Conservation (phyloP, 2,888 invertebrate species). For the Tuberolachnus salignus region DNA sequence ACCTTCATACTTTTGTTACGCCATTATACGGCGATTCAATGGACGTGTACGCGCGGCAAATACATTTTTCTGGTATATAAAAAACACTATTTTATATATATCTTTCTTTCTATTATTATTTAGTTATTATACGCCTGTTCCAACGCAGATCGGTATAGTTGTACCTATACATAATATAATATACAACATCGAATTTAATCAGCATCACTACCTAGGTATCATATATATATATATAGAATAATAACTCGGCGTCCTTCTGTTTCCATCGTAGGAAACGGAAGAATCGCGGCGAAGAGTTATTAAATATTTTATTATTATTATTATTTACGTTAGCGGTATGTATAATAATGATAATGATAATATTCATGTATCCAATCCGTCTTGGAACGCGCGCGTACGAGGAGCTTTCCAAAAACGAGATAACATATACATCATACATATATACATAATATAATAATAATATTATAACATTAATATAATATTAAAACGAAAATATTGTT, state of each 20-base stretch:
- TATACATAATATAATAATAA: no score
- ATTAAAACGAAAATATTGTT: no score
- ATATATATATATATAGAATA: no score
- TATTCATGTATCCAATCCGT: constrained; percentile 13
- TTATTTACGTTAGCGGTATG: background rate
- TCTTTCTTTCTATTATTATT: constrained; percentile 24
- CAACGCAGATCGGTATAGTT: constrained; percentile 42
- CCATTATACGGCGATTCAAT: background rate
- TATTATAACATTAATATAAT: no score
- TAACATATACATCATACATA: no score
- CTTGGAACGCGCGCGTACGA: background rate
- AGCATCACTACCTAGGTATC: no score
- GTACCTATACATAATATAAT: background rate
- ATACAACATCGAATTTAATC: constrained; percentile 32
- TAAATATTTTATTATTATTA: no score
- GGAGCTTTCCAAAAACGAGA: constrained; percentile 11
- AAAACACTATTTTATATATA: background rate
- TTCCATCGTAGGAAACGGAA: constrained; percentile 51
- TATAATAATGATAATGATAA: no score
- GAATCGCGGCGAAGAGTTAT: constrained; percentile 14
- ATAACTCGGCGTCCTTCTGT: constrained; percentile 38
- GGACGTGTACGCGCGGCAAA: background rate
- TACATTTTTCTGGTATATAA: constrained; percentile 34
- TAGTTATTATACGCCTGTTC: constrained; percentile 16
- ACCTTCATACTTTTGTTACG: constrained; percentile 46